Evolutionary conservation across 1,140 invertebrate genomes (phyloP), one percentile per base, ranked within the genome.

Genomic region (Adoxophyes honmai): DNA sequence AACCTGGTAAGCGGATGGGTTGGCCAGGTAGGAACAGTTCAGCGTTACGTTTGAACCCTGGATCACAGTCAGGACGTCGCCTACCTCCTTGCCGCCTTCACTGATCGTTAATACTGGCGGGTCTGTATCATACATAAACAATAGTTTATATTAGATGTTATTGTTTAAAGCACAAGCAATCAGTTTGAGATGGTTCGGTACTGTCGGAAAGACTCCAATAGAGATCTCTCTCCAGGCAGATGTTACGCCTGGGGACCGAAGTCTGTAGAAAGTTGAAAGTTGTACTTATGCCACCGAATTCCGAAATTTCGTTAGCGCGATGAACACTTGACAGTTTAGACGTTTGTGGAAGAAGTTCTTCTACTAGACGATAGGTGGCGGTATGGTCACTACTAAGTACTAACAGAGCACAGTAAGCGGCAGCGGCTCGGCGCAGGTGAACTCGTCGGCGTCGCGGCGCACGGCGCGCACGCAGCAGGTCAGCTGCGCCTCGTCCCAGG

Each of bases 401-500:
- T 74, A 35, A 88, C 82, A 86, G 0, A 73, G 39, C 4, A 88
- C 83, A 34, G 72, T 73, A 11, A 88, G 71, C 3, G 77, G 73
- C 37, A 84, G 58, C 0, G 66, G 54, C 28, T 67, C 44, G 2
- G 85, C 71, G 51, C 85, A 88, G 4, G 73, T 21, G 36, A 61
- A 67, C 8, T 59, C 54, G 0, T 59, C 54, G 0, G 18, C 15
- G n/a, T 60, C 62, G 14, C 72, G 68, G 6, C 37, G 34, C 57
- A 81, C 63, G 7, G 68, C 67, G 9, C 73, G 78, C 56, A 73
- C 80, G 55, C 85, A 88, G 59, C 85, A 86, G 0, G 75, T 78
- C 0, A 84, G 37, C 5, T 42, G 61, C 8, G 83, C 68, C 68
- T 85, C 85, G 65, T 88, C 81, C 66, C 78, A 62, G 42, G 74